Conservation (phyloP, 2,113 vertebrate species). For the Sarotherodon lohbergeri region DNA sequence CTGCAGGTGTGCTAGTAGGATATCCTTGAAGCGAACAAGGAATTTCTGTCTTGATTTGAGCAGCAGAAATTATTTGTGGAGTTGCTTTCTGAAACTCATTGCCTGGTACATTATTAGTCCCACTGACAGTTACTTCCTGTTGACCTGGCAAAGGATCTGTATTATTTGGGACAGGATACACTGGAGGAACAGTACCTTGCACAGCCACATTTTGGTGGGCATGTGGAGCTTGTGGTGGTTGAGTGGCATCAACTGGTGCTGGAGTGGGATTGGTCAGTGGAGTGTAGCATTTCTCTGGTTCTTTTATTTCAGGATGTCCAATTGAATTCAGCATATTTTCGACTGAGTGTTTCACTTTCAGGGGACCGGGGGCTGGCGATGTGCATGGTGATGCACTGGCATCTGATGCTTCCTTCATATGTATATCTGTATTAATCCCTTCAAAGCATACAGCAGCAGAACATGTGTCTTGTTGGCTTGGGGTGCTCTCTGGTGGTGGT, state of each 20-base stretch:
- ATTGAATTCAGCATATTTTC: slow-evolving; percentile 62
- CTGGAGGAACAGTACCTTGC: not conserved
- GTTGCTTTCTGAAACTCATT: slow-evolving; percentile 24
- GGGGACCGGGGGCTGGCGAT: slow-evolving; percentile 8
- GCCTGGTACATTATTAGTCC: not conserved
- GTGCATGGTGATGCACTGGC: slow-evolving; percentile 17
- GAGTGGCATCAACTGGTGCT: not conserved
- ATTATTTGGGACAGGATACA: slow-evolving; percentile 6
- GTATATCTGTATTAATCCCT: not conserved
- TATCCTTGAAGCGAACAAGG: slow-evolving; percentile 54
- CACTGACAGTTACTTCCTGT: not conserved
- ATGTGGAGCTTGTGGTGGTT: not conserved
- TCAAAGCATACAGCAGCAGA: slow-evolving; percentile 18
- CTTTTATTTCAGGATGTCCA: slow-evolving; percentile 17
- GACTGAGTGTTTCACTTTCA: slow-evolving; percentile 65
- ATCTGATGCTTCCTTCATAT: slow-evolving; percentile 18
- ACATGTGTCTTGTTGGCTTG: not conserved
- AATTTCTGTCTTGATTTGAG: slow-evolving; percentile 62
- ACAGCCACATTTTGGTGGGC: not conserved
- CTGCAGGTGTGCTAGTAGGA: slow-evolving; percentile 27
- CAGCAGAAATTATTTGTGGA: slow-evolving; percentile 46
- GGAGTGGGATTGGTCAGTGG: slow-evolving; percentile 48
- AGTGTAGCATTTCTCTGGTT: slow-evolving; percentile 59
- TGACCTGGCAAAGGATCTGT: slow-evolving; percentile 10
- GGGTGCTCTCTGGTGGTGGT: not conserved